These are phyloP conservation scores for Turritopsis rubra DNA, from an alignment of 30 jellyfish, hydroid and myxozoan genomes.

Conservation along the genomic window DNA sequence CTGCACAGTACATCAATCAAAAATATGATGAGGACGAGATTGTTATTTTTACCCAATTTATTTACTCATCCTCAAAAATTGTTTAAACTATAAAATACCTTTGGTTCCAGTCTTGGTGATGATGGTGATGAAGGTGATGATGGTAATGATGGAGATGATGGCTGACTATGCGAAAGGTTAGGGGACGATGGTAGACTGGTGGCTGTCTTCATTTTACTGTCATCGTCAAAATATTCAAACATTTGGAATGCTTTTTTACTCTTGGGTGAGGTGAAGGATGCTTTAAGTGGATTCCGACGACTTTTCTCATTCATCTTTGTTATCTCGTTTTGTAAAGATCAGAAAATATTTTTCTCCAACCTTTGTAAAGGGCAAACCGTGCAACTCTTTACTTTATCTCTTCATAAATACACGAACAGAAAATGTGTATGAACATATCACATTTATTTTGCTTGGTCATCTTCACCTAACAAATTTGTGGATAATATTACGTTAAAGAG, in stretches of 20 bases:
- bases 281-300: background rate
- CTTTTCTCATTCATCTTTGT: background rate
- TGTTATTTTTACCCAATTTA: no score
- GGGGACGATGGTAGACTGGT: background rate
- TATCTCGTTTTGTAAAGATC: no score
- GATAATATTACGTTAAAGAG: background rate
- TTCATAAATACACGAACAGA: background rate
- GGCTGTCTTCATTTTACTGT: background rate
- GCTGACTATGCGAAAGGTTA: background rate
- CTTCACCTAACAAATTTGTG: background rate
- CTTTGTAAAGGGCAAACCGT: background rate
- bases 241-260: background rate
- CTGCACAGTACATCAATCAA: no score
- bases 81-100: no score
- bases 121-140: no score
- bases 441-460: background rate
- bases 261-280: background rate
- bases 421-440: background rate
- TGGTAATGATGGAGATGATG: background rate
- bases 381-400: background rate
- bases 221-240: background rate
- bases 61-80: no score
- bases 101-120: no score
- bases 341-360: no score
- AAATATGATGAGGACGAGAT: no score